These are phyloP conservation scores for Eublepharis macularius DNA, from an alignment of 2,113 vertebrate genomes.

Conservation along the genomic window DNA sequence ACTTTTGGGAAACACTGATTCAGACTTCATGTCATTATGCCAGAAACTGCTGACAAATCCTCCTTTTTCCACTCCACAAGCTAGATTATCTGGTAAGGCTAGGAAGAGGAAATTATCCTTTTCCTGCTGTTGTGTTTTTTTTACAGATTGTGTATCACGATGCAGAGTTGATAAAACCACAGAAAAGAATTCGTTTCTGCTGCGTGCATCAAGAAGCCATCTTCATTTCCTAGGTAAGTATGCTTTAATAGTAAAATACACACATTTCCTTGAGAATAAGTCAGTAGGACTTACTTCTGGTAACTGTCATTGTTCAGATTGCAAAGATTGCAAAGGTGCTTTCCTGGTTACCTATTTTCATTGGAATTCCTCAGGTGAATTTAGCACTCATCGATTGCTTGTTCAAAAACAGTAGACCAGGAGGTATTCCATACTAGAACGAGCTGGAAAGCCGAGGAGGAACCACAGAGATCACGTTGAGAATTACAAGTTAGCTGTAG, in stretches of 20 bases:
- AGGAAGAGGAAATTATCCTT: conserved; percentile 63
- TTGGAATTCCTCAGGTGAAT: background rate
- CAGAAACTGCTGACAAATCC: conserved; percentile 57
- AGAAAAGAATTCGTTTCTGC: background rate
- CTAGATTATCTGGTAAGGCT: conserved; percentile 50
- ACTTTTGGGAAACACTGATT: too few species aligned
- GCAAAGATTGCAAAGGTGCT: too few species aligned
- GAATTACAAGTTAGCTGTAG: background rate
- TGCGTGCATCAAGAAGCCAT: background rate
- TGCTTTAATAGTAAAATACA: background rate
- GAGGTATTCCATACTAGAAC: background rate
- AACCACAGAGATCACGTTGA: background rate
- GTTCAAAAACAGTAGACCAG: background rate
- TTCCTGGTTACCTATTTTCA: background rate
- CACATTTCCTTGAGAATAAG: background rate
- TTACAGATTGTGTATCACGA: conserved; percentile 32
- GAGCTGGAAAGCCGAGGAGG: background rate
- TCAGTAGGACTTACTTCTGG: too few species aligned
- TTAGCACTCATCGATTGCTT: background rate
- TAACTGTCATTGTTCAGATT: too few species aligned
- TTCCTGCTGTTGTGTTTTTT: conserved; percentile 52
- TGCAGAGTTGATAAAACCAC: conserved; percentile 34
- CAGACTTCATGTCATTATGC: conserved; percentile 41
- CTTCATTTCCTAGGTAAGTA: background rate
- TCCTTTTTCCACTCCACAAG: conserved; percentile 53